Conservation (phyloP, 2,888 invertebrate species). For the Hirtodrosophila confusa region DNA sequence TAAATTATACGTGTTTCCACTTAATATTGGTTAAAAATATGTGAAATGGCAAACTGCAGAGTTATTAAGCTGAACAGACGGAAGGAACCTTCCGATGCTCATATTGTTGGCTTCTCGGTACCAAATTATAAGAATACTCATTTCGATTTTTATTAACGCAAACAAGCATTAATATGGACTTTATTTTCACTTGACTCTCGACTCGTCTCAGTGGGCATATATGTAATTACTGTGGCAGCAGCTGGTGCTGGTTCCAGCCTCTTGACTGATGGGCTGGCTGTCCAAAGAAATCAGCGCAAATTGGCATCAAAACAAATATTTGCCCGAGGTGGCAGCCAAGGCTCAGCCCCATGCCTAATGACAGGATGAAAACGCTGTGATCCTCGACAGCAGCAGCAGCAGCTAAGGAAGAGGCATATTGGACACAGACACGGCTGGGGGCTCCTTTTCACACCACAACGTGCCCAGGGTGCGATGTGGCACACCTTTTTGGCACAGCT, state of each 20-base stretch:
- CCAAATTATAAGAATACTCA: constrained; percentile 44
- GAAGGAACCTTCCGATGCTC: background rate
- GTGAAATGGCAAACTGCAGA: background rate
- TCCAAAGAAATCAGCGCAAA: constrained; percentile 76
- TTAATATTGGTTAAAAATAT: no score
- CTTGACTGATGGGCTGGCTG: constrained; percentile 56
- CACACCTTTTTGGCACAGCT: constrained; percentile 65
- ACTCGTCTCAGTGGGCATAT: constrained; percentile 15
- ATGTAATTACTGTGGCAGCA: constrained; percentile 57
- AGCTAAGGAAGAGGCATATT: constrained; percentile 20
- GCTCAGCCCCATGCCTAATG: constrained; percentile 62
- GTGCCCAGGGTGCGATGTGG: constrained; percentile 61
- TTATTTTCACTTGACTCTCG: constrained; percentile 59
- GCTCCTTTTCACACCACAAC: constrained; percentile 67
- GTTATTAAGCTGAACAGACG: constrained; percentile 20
- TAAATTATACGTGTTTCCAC: no score
- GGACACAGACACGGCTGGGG: constrained; percentile 37
- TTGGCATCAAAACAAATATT: constrained; percentile 80
- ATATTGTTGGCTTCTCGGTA: constrained; percentile 40
- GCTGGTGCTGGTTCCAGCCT: constrained; percentile 24
- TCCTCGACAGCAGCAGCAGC: constrained; percentile 35
- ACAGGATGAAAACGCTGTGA: constrained; percentile 55
- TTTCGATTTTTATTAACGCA: constrained; percentile 72
- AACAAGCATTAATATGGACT: constrained; percentile 74
- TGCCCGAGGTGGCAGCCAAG: constrained; percentile 69